Evolutionary conservation across 2,113 vertebrate genomes (phyloP).

Genomic region (Tor tambroides): DNA sequence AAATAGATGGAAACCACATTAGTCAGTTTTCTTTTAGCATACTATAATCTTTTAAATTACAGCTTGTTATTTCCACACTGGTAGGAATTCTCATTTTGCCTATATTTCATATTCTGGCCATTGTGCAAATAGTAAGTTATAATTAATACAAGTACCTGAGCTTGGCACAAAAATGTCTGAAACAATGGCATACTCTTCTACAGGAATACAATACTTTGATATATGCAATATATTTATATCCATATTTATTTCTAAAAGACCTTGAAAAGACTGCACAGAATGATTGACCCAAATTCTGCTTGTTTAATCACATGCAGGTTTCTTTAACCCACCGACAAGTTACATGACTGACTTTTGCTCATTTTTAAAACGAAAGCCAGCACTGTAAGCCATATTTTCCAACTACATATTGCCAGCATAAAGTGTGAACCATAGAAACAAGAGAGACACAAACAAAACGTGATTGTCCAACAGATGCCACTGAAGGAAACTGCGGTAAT

Average conservation of each 20-base stretch:
- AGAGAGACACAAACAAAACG: not conserved
- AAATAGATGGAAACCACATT: not conserved
- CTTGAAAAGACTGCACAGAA: not conserved
- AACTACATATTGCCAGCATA: not conserved
- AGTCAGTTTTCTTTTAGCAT: not conserved
- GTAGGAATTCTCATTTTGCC: not conserved
- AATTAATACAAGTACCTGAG: not conserved
- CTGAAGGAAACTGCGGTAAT: conserved; percentile 13
- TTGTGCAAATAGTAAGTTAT: not conserved
- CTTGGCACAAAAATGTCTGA: not conserved
- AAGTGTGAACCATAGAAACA: conserved; percentile 19
- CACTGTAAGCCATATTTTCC: not conserved
- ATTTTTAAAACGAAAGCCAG: not conserved
- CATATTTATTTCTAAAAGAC: not conserved
- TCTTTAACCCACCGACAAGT: not conserved
- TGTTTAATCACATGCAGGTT: not conserved
- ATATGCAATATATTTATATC: not conserved
- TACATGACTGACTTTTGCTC: not conserved
- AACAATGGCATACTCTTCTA: not conserved
- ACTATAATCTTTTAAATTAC: too few species aligned
- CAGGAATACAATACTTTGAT: not conserved
- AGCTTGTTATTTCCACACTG: too few species aligned
- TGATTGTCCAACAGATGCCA: conserved; percentile 19
- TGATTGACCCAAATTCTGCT: not conserved
- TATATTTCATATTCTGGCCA: not conserved